phyloP scores from a whole-genome alignment of 1,140 invertebrate genomes.

The Calliphora vicina region DNA sequence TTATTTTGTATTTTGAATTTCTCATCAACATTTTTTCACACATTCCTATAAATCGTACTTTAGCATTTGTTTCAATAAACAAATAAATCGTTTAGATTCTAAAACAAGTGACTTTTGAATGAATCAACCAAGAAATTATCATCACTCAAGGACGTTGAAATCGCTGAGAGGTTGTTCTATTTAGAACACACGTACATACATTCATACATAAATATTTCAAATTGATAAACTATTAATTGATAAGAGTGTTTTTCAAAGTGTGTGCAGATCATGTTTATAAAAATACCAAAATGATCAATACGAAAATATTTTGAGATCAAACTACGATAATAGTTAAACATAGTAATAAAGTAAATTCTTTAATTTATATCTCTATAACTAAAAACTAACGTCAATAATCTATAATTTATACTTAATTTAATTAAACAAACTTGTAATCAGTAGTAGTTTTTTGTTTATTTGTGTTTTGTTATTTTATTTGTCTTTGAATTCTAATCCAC shows the following conservation, averaged over 20 bases:
- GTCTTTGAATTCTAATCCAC: neutral
- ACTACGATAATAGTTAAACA: neutral
- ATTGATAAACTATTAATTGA: neutral
- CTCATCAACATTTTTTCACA: too few species aligned
- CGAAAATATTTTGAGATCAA: neutral
- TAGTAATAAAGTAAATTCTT: neutral
- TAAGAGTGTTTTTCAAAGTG: neutral
- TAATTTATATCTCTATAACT: too few species aligned
- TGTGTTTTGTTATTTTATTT: neutral
- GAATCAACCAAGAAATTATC: neutral
- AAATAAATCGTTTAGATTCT: too few species aligned
- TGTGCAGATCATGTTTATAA: neutral
- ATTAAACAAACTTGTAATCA: neutral
- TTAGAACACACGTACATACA: neutral
- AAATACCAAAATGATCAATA: neutral
- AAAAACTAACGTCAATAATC: too few species aligned
- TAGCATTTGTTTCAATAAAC: too few species aligned
- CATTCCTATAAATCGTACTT: too few species aligned
- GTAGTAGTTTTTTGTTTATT: neutral
- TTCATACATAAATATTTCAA: neutral
- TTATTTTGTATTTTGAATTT: too few species aligned
- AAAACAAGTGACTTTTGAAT: neutral
- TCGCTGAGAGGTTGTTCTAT: neutral
- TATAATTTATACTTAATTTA: neutral
- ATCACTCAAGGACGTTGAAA: neutral